Evolutionary conservation across 2,797 vertebrate species (phyloP).

Genomic region (Aselliscus stoliczkanus): DNA sequence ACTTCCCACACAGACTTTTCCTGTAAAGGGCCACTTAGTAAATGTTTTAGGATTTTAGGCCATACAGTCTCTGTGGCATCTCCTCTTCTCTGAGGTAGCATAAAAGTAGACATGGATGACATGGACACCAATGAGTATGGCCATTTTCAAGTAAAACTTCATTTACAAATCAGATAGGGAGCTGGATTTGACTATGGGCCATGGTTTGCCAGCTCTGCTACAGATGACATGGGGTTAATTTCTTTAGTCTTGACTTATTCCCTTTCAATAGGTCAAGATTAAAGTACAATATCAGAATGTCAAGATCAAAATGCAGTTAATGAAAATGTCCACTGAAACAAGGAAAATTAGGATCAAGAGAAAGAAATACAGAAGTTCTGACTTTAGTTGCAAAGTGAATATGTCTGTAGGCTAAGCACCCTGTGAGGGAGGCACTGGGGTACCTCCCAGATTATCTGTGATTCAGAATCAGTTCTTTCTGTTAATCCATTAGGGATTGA

Average conservation of each 20-base stretch:
- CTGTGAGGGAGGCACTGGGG: accelerated
- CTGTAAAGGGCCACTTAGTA: background rate
- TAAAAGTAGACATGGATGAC: background rate
- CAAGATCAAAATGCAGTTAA: background rate
- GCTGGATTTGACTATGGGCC: background rate
- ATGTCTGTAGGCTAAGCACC: background rate
- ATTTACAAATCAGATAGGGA: background rate
- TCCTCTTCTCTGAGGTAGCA: background rate
- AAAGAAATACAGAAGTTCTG: background rate
- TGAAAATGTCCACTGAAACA: background rate
- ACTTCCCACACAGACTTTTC: background rate
- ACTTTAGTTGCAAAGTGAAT: background rate
- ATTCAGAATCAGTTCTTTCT: background rate
- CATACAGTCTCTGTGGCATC: background rate
- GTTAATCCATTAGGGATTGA: background rate
- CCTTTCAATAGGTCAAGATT: background rate
- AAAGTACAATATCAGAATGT: background rate
- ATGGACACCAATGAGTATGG: background rate
- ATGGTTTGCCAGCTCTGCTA: background rate
- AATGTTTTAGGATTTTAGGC: background rate
- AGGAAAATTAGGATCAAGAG: background rate
- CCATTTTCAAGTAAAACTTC: background rate
- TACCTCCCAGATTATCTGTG: background rate
- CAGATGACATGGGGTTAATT: background rate
- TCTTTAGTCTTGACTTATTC: background rate